Base-by-base conservation (phyloP, 2,797 vertebrate genomes). In the Glyptemys insculpta region DNA sequence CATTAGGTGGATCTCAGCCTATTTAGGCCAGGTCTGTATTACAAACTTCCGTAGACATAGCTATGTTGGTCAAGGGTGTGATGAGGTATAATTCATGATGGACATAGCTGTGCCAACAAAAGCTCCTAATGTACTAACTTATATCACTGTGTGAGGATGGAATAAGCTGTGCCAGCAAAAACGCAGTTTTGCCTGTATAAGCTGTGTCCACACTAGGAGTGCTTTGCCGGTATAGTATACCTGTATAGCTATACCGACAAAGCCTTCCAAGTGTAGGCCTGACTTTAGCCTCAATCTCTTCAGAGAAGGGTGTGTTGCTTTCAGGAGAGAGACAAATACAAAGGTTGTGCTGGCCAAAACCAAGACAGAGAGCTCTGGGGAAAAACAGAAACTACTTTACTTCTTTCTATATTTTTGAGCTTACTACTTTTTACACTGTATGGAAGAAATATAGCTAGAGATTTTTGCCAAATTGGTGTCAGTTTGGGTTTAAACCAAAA, bases 151-250 rank as follows among this genome's bases (percentile, higher is more conserved):
- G 7, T 41, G 68, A 37, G 62, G 16, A 65, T 86, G 59, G 82
- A 88, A 62, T 89, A 93, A 52, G 85, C 15, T 47, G 8, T n/a
- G 18, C 29, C 84, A 91, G 86, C 80, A 68, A 92, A 85, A 88
- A 50, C 5, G 3, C 0, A 34, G 47, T 84, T 83, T 86, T 81
- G 37, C 44, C 80, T 86, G 8, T 21, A 12, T 52, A 52, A 72
- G 4, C 34, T 62, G 34, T 34, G 19, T 81, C 19, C 37, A 57
- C 53, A 54, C 2, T 53, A 85, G 16, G 88, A 74, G 23, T 19
- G 9, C 50, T 78, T 34, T 72, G 15, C 19, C 34, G 27, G 53
- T 11, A 83, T 49, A 8, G 27, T 2, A 37, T 76, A 76, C 72
- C 25, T 50, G 25, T 34, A 62, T 4, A 68, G 3, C 10, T 88